Percentiles rank a stretch among this genome's conserved stretches.
phyloP scores from a whole-genome alignment of 2,797 vertebrate genomes.

The Alauda arvensis region DNA sequence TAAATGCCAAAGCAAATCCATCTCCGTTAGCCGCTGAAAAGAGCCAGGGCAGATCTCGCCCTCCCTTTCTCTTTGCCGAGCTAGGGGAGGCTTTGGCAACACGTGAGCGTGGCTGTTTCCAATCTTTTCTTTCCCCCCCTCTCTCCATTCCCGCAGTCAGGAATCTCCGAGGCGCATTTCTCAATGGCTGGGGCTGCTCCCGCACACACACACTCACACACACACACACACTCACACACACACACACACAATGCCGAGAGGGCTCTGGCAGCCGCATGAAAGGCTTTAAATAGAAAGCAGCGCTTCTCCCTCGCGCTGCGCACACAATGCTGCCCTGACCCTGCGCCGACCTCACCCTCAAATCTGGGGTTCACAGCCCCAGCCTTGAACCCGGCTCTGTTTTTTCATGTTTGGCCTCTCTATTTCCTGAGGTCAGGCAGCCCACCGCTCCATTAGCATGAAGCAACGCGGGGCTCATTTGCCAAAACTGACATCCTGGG shows the following conservation, averaged over 20 bases:
- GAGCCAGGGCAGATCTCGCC: conserved; percentile 18
- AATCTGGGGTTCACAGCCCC: conserved; percentile 65
- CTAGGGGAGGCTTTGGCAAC: conserved; percentile 17
- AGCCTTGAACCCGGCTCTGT: conserved; percentile 69
- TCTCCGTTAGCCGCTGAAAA: conserved; percentile 34
- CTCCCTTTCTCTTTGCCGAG: conserved; percentile 2
- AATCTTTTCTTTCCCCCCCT: neutral
- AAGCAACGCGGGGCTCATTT: conserved; percentile 62
- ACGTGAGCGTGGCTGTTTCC: conserved; percentile 27
- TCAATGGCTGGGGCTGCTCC: conserved; percentile 25
- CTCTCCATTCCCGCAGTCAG: neutral
- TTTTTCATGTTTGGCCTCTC: conserved; percentile 67
- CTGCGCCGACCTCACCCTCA: conserved; percentile 41
- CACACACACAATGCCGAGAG: conserved; percentile 25
- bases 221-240: too few relatives aligned
- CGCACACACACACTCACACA: neutral
- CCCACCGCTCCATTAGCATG: conserved; percentile 60
- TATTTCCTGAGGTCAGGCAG: conserved; percentile 68
- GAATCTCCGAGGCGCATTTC: neutral
- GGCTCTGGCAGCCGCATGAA: conserved; percentile 15
- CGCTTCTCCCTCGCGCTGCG: neutral
- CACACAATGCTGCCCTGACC: conserved; percentile 42
- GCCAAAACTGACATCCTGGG: conserved; percentile 69
- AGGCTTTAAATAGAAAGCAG: conserved; percentile 54
- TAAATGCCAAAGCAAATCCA: conserved; percentile 46